These are phyloP conservation scores for Corydoras maculifer DNA, from an alignment of 2,113 vertebrate genomes.

Conservation along the genomic window DNA sequence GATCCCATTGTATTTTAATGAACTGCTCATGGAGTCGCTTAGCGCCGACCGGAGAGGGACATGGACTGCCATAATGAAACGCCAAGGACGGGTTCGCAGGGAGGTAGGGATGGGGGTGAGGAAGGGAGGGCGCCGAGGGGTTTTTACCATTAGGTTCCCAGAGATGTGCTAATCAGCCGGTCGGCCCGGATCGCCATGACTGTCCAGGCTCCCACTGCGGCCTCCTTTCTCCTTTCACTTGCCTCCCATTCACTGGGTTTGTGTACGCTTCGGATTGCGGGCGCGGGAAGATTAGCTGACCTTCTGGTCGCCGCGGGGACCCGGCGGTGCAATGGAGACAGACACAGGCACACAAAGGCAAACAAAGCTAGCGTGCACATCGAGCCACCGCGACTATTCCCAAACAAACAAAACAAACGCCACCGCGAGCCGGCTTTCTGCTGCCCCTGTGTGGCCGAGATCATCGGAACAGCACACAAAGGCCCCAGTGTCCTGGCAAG, in stretches of 20 bases:
- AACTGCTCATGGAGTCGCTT: constrained; percentile 58
- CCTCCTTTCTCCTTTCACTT: constrained; percentile 44
- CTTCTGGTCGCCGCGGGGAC: constrained; percentile 32
- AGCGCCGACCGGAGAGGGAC: constrained; percentile 55
- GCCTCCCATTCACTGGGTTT: constrained; percentile 26
- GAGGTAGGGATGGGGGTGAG: neutral
- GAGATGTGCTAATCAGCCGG: constrained; percentile 57
- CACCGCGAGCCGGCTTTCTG: constrained; percentile 35
- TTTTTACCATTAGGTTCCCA: constrained; percentile 53
- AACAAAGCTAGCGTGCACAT: constrained; percentile 13
- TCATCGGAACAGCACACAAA: constrained; percentile 37
- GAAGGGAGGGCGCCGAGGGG: neutral
- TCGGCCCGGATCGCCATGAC: constrained; percentile 59
- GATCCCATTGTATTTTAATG: constrained; percentile 69
- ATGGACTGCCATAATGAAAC: constrained; percentile 29
- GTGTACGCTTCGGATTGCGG: constrained; percentile 46
- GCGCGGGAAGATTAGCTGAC: constrained; percentile 61
- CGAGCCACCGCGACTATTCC: constrained; percentile 41
- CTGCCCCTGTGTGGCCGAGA: constrained; percentile 43
- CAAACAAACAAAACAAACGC: constrained; percentile 19
- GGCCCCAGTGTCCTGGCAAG: constrained; percentile 30
- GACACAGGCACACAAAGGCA: constrained; percentile 29
- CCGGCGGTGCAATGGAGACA: constrained; percentile 9
- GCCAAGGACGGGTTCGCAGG: constrained; percentile 55
- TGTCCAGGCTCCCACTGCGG: constrained; percentile 62